Percentiles rank a stretch among this genome's conserved stretches.
Evolutionary conservation across 1,140 invertebrate genomes (phyloP).

Genomic region (Macrocentrus cingulum): DNA sequence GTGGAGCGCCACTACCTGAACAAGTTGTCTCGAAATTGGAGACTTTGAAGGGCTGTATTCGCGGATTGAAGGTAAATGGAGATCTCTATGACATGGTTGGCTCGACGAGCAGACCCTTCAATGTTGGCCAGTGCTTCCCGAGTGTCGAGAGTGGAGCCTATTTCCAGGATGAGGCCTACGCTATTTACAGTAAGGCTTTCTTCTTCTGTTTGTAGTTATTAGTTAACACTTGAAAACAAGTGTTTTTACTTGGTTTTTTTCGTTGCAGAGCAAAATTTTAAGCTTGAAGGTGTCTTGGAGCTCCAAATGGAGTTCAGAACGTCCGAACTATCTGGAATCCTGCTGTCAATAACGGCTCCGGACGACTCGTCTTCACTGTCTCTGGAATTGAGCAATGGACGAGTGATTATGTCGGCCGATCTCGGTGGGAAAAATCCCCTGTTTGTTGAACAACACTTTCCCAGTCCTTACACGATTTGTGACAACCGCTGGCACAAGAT

Average conservation of each 20-base stretch:
- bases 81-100: slow-evolving; percentile 74
- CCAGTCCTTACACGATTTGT: slow-evolving; percentile 70
- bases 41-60: slow-evolving; percentile 81
- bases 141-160: slow-evolving; percentile 83
- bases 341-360: slow-evolving; percentile 72
- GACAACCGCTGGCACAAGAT: slow-evolving; percentile 88
- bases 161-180: slow-evolving; percentile 81
- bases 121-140: slow-evolving; percentile 85
- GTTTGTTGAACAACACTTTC: slow-evolving; percentile 63
- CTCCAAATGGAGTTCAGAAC: slow-evolving; percentile 83
- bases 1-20: slow-evolving; percentile 58
- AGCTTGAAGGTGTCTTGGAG: slow-evolving; percentile 69
- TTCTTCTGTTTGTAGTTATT: neutral
- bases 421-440: slow-evolving; percentile 65
- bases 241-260: slow-evolving; percentile 19
- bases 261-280: slow-evolving; percentile 69
- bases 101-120: slow-evolving; percentile 66
- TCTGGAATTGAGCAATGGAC: slow-evolving; percentile 76
- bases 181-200: slow-evolving; percentile 72
- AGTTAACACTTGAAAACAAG: slow-evolving; percentile 20
- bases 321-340: slow-evolving; percentile 75
- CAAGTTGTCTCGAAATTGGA: slow-evolving; percentile 68
- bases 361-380: slow-evolving; percentile 70
- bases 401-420: slow-evolving; percentile 72
- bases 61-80: slow-evolving; percentile 74